Evolutionary conservation across 1,140 invertebrate genomes (phyloP).

Genomic region (Eciton burchellii): DNA sequence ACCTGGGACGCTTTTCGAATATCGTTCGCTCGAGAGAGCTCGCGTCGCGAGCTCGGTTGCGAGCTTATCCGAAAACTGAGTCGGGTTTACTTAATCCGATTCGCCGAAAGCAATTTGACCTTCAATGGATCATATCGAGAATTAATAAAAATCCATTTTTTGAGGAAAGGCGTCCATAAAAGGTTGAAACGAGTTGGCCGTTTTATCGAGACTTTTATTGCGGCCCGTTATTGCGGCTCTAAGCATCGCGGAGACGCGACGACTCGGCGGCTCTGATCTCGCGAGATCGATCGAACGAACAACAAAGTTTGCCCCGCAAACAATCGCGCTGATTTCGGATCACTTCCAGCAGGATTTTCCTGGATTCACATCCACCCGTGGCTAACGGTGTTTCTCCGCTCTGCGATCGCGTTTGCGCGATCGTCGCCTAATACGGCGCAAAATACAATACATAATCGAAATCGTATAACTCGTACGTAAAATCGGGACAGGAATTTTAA

Average conservation of each 20-base stretch:
- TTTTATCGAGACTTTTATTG: slow-evolving; percentile 6
- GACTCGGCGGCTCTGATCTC: slow-evolving; percentile 1
- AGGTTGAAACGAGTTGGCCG: neutral
- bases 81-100: slow-evolving; percentile 24
- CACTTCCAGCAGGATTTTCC: slow-evolving; percentile 26
- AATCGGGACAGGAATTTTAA: neutral
- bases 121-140: slow-evolving; percentile 2
- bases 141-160: slow-evolving; percentile 19
- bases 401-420: neutral
- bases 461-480: neutral
- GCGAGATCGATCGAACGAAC: slow-evolving; percentile 1
- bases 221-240: neutral
- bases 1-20: slow-evolving; percentile 51
- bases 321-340: slow-evolving; percentile 30
- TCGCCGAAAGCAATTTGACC: neutral
- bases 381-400: neutral
- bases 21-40: slow-evolving; percentile 31
- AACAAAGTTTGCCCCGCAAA: slow-evolving; percentile 7
- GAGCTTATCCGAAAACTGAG: slow-evolving; percentile 25
- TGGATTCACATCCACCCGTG: slow-evolving; percentile 2
- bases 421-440: neutral
- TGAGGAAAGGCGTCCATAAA: slow-evolving; percentile 5
- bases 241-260: neutral
- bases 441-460: slow-evolving; percentile 25
- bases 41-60: neutral